Base-by-base conservation (phyloP, 1,140 invertebrate genomes). In the Acromyrmex charruanus region DNA sequence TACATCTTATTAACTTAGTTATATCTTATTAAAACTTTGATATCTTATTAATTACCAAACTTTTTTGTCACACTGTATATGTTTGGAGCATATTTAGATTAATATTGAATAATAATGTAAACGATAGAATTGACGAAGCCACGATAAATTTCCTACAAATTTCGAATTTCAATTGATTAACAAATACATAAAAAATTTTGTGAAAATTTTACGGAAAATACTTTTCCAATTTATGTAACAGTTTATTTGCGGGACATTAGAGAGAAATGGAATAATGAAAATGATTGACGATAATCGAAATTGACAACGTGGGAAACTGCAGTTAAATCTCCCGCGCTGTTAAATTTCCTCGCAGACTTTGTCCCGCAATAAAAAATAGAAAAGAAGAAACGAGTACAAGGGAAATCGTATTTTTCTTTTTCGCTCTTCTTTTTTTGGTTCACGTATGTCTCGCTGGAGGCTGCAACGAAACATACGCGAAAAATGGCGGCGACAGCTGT, bases 271-370 rank as follows among this genome's bases (percentile, higher is more conserved):
- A 9, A 61, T 49, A 74, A 58, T 25, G 3, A 31, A 59, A 59
- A n/a, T 31, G 18, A 82, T 59, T 74, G 49, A 58, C 21, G 35
- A 61, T 35, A 49, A 82, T 82, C 49, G 25, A 49, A 31, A 59
- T 72, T 51, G 7, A 35, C 39, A 84, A 25, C 1, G 39, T 49
- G 39, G n/a, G 28, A 35, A 75, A 44, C 21, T 75, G 31, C n/a
- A 35, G 53, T 74, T 55, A 39, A 74, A 21, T 74, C 25, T n/a
- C 18, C 51, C 21, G 12, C 10, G 28, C 31, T 10, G 91, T 92
- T 90, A 90, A 93, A 92, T 90, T 93, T 92, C 88, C 89, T 85
- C 25, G 6, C 25, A 7, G n/a, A 61, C 87, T 86, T 74, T 55
- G 28, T 58, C 72, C 63, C 69, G 84, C n/a, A 25, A 63, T 18